Percentiles rank a stretch among this genome's conserved stretches.
Evolutionary conservation across 2,888 invertebrate species (phyloP).

Genomic region (Melanostoma scalare): DNA sequence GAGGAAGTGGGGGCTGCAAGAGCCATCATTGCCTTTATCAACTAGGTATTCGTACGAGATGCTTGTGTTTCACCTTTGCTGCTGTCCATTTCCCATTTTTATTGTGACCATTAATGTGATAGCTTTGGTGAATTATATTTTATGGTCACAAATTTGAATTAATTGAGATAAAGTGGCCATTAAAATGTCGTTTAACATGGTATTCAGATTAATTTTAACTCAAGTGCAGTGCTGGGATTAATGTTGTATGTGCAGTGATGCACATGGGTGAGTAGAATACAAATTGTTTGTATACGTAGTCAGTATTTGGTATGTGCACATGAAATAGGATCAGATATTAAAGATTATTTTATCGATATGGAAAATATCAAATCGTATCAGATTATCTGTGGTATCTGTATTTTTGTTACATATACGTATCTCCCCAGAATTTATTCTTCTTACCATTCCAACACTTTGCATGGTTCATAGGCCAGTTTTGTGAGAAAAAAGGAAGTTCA

Average conservation of each 20-base stretch:
- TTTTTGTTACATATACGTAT: no score
- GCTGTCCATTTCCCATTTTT: conserved; percentile 71
- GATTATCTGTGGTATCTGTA: no score
- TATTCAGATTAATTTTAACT: conserved; percentile 73
- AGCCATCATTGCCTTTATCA: conserved; percentile 6
- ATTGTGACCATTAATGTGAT: conserved; percentile 72
- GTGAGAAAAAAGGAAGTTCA: no score
- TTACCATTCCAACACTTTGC: no score
- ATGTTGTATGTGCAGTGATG: conserved; percentile 29
- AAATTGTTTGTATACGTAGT: conserved; percentile 10
- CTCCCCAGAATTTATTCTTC: no score
- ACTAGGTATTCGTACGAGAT: conserved; percentile 37
- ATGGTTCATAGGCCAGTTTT: no score
- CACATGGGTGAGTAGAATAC: conserved; percentile 23
- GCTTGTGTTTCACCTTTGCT: conserved; percentile 53
- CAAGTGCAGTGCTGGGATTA: conserved; percentile 50
- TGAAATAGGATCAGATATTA: conserved; percentile 30
- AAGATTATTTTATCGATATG: no score
- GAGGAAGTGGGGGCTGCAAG: background rate
- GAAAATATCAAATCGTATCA: no score
- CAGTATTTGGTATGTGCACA: conserved; percentile 47
- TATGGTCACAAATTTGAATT: conserved; percentile 76
- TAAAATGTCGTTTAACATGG: conserved; percentile 76
- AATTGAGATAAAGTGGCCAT: conserved; percentile 76
- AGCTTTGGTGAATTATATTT: conserved; percentile 74